Base-by-base conservation (phyloP, 2,113 vertebrate genomes). In the Marmota flaviventris region DNA sequence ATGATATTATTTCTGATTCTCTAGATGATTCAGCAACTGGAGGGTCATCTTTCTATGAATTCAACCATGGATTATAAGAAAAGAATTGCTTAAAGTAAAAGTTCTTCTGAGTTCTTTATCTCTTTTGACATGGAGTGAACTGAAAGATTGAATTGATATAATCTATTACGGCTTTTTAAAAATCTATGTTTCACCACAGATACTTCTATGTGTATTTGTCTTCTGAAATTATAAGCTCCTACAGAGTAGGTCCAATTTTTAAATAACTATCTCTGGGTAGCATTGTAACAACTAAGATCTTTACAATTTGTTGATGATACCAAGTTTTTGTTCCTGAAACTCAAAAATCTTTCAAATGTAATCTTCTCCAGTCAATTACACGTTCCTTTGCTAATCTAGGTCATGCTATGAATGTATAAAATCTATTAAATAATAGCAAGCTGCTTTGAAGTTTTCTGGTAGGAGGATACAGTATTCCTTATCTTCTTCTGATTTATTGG, bases 361-460 rank as follows among this genome's bases (percentile, higher is more conserved):
- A 72, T 56, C 8, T 56, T 72, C 56, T 72, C 7, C 10, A 56
- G 42, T n/a, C 37, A 86, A 69, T 72, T 16, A 63, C 29, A 83
- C 7, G 32, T 48, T 56, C 27, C 27, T 53, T 79, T 91, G n/a
- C 42, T 89, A 77, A 81, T 8, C 14, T 8, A 77, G 48, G 37
- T 63, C 45, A 56, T 27, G 85, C 5, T 87, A 65, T 76, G n/a
- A 75, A 70, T 39, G 61, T 22, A 29, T 29, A 79, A 29, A 79
- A 34, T 18, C 76, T 4, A 67, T 32, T 14, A 91, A 58, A 61
- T 76, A 84, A 85, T 51, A 90, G 24, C 2, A 56, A 85, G 39
- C 16, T 94, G 39, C 48, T 85, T 91, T 82, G 48, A 29, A 86
- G 88, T 75, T 92, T 93, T 93, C 61, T 90, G 27, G 4, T 48